These are phyloP conservation scores for Chloroceryle amazona DNA, from an alignment of 2,797 vertebrate genomes.

Conservation along the genomic window DNA sequence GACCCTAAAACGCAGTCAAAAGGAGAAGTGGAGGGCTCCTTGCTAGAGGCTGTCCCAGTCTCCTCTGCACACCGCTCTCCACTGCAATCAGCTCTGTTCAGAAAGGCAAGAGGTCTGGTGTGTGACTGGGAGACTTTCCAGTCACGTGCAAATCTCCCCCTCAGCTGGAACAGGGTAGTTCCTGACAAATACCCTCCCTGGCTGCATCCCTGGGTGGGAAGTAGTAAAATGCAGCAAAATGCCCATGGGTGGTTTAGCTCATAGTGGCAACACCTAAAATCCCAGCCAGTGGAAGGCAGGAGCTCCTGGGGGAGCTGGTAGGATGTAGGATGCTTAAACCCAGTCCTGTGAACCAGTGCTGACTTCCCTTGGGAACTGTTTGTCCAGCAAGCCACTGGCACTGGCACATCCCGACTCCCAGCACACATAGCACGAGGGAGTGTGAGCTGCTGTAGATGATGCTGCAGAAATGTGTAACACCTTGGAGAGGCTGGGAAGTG, in stretches of 20 bases:
- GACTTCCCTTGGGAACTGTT: background rate
- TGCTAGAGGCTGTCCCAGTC: background rate
- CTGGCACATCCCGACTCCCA: background rate
- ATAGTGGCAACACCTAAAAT: background rate
- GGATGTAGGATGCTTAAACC: background rate
- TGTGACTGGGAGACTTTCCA: background rate
- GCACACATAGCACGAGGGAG: background rate
- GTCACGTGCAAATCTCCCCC: background rate
- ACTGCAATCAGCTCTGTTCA: background rate
- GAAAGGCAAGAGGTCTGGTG: background rate
- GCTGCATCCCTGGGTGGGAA: background rate
- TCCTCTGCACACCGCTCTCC: background rate
- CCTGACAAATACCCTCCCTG: background rate
- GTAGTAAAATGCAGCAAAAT: background rate
- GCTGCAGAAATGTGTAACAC: background rate
- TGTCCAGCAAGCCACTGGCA: background rate
- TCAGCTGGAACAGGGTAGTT: background rate
- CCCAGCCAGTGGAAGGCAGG: background rate
- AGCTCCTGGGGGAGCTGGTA: background rate
- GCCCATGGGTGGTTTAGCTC: background rate
- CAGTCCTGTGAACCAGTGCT: background rate
- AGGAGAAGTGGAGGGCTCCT: background rate
- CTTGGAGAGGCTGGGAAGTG: background rate
- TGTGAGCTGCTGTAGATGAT: background rate
- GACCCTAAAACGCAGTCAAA: background rate